Evolutionary conservation across 2,113 vertebrate species (phyloP).

Genomic region (Clupea harengus): DNA sequence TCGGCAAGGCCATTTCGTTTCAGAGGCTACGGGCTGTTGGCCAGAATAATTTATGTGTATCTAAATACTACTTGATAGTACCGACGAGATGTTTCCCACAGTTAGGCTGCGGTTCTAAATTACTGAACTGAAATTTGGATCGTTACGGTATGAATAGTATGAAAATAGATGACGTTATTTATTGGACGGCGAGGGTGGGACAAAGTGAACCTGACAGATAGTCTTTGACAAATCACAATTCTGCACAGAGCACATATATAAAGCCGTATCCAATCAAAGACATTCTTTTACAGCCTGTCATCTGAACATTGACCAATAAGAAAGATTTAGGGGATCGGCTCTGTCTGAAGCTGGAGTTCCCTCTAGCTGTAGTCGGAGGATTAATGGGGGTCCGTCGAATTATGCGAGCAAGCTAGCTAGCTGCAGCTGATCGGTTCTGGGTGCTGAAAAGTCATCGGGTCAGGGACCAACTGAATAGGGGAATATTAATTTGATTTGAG

Average conservation of each 20-base stretch:
- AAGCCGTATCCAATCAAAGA: slow-evolving; percentile 53
- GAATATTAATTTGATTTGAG: neutral
- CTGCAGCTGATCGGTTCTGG: slow-evolving; percentile 28
- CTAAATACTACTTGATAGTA: neutral
- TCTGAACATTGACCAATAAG: slow-evolving; percentile 52
- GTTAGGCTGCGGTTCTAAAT: neutral
- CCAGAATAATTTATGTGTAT: slow-evolving; percentile 37
- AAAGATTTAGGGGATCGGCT: slow-evolving; percentile 45
- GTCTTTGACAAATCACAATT: slow-evolving; percentile 54
- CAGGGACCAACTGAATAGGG: neutral
- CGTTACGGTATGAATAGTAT: slow-evolving; percentile 22
- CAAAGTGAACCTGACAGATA: slow-evolving; percentile 33
- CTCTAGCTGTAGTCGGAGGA: slow-evolving; percentile 70
- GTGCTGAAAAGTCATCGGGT: slow-evolving; percentile 35
- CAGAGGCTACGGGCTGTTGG: neutral
- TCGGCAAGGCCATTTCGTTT: slow-evolving; percentile 45
- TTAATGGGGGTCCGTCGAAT: slow-evolving; percentile 76
- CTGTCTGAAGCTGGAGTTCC: slow-evolving; percentile 72
- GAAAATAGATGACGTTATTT: slow-evolving; percentile 51
- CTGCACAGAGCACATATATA: slow-evolving; percentile 34
- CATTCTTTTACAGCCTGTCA: slow-evolving; percentile 10
- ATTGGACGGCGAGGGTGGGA: slow-evolving; percentile 56
- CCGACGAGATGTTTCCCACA: neutral
- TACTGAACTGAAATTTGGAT: neutral
- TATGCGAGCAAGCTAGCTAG: slow-evolving; percentile 39